Evolutionary conservation across 2,888 invertebrate genomes (phyloP).

Genomic region (Iselma pallidipennis): DNA sequence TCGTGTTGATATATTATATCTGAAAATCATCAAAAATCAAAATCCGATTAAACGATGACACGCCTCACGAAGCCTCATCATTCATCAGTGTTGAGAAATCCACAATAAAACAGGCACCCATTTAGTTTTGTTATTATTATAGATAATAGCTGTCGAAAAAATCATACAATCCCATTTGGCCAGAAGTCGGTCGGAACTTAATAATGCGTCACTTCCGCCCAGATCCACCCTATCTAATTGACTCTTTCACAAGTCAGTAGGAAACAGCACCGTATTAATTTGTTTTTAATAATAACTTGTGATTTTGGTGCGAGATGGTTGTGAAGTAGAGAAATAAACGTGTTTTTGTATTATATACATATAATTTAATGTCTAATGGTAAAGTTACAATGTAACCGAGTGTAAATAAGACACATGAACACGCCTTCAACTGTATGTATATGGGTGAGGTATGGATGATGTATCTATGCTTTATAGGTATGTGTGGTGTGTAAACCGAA

Average conservation of each 20-base stretch:
- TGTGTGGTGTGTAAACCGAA: slow-evolving; percentile 36
- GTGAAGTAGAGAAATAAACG: not conserved
- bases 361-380: slow-evolving; percentile 28
- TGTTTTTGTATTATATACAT: slow-evolving; percentile 10
- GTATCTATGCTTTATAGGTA: slow-evolving; percentile 13
- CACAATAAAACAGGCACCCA: slow-evolving; percentile 4
- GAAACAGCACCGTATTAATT: slow-evolving; percentile 6
- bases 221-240: slow-evolving; percentile 37
- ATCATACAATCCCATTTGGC: slow-evolving; percentile 13
- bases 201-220: slow-evolving; percentile 37
- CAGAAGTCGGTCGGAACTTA: slow-evolving; percentile 29
- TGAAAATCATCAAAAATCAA: not conserved
- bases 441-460: slow-evolving; percentile 29
- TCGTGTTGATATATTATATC: not conserved
- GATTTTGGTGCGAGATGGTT: not conserved
- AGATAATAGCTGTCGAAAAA: slow-evolving; percentile 11
- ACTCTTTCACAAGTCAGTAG: slow-evolving; percentile 25
- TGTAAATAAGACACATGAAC: slow-evolving; percentile 38
- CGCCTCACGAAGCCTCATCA: not conserved
- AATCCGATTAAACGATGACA: not conserved
- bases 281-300: not conserved
- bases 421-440: slow-evolving; percentile 35
- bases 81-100: not conserved
- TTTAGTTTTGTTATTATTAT: slow-evolving; percentile 7
- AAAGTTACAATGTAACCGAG: slow-evolving; percentile 29